Evolutionary conservation across 35 echinoderm and acorn worm genomes (phyloP), one percentile per base, ranked within the genome.

Genomic region (Lytechinus variegatus): DNA sequence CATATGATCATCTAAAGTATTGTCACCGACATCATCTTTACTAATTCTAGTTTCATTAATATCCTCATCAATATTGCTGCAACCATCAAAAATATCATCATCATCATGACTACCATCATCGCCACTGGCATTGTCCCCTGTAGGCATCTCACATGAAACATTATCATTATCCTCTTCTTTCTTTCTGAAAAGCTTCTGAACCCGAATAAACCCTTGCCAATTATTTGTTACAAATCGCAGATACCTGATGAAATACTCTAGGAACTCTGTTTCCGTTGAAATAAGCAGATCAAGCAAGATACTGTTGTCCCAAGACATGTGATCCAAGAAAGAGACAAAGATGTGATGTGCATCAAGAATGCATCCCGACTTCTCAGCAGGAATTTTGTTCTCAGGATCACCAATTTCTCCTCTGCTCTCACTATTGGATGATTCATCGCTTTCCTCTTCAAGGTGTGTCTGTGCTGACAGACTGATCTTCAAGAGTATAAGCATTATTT

Each of bases 211-310:
- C 14, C 3, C 72, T 3, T 89, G 9, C 97, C 97, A 97, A 29
- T 95, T 71, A 51, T 13, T 19, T 27, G 89, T 21, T 51, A 96
- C 87, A 9, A 53, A 89, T 27, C 88, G 95, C 9, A 97, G 92
- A 56, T 96, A 97, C 13, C 53, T 54, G 61, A 97, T 95, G 54
- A 96, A 92, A 28, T 96, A 97, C 60, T 93, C 87, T 21, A 97
- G 33, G 54, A 97, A 97, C 4, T 51, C 91, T 19, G 97, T 97
- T 86, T 97, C 97, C 3, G 86, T 86, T 87, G 97, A 97, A 33
- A 97, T 97, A 9, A 97, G 90, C 92, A 97, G 66, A 95, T 97
- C 97, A 27, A 97, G 87, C 29, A 97, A 21, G 27, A 97, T 92
- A 28, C 92, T 96, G 86, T 95, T 95, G 55, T 97, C 97, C 87